Conservation (phyloP, 2,113 vertebrate species). For the Rhagologus leucostigma region DNA sequence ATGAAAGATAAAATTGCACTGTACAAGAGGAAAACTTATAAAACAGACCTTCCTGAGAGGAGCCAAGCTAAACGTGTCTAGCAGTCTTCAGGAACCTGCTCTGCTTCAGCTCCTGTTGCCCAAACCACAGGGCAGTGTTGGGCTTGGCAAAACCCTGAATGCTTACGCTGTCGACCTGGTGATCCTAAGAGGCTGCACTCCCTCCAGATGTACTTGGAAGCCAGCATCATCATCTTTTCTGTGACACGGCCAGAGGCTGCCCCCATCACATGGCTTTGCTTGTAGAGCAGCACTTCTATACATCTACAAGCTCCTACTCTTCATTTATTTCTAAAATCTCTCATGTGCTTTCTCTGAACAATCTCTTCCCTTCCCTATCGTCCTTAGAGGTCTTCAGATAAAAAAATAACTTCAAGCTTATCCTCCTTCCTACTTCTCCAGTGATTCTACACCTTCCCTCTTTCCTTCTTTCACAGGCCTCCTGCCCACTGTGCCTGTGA, state of each 20-base stretch:
- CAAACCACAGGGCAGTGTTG: not conserved
- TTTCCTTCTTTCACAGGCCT: not conserved
- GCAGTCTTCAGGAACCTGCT: not conserved
- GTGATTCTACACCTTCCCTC: not conserved
- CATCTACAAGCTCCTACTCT: not conserved
- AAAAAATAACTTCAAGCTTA: not conserved
- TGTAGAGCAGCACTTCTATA: not conserved
- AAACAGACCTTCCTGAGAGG: not conserved
- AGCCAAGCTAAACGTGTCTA: not conserved
- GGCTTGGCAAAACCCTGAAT: not conserved
- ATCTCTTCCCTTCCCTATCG: not conserved
- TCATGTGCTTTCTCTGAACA: not conserved
- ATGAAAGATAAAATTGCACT: not conserved
- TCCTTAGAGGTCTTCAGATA: not conserved
- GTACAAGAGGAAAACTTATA: not conserved
- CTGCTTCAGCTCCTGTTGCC: not conserved
- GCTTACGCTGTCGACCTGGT: accelerated
- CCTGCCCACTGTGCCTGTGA: not conserved
- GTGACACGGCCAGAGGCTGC: not conserved
- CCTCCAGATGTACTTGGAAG: not conserved
- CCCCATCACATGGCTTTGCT: not conserved
- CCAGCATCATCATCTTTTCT: not conserved
- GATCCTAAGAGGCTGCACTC: not conserved
- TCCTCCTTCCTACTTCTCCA: not conserved
- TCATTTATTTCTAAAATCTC: not conserved